Evolutionary conservation across 2,797 vertebrate genomes (phyloP), one percentile per base, ranked within the genome.

Genomic region (Streptopelia turtur): DNA sequence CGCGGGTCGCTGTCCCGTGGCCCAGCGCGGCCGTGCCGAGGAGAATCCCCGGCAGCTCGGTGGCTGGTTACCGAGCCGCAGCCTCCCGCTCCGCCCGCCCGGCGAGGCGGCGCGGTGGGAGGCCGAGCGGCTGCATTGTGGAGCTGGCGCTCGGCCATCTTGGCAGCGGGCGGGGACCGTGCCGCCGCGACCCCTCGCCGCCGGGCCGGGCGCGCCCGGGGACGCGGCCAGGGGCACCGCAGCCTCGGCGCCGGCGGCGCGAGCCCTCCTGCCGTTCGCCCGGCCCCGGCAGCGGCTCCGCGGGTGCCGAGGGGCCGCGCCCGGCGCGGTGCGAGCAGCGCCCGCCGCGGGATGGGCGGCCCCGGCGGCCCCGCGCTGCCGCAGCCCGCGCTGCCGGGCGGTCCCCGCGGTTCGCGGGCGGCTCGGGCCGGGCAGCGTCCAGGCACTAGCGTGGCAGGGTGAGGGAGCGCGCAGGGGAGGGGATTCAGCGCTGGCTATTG

Each of bases 91-190:
- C 30, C 33, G 5, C 69, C 59, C 24, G 83, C 33, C 52, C 27
- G 23, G 68, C 55, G 39, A 76, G 81, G 87, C 30, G 86, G 49
- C 39, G 52, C 49, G 56, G 41, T 12, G n/a, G 22, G 71, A 43
- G 59, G 52, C 57, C 14, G 53, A 57, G 22, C n/a, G 15, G 74
- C 52, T 31, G 82, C 80, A 72, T 95, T 90, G 89, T 94, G 78
- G 61, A 25, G 49, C 81, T 71, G 87, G 94, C 78, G 69, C 95
- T 81, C 94, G 84, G 95, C 95, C 95, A 96, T 96, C 77, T 96
- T 96, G 95, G 89, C 30, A 71, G 66, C 80, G 83, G 79, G 76
- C 35, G 71, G 65, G 31, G 81, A 35, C 60, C n/a, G 6, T 4
- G 35, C 50, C 21, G n/a, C 39, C 31, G 20, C 61, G 37, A 37